Base-by-base conservation (phyloP, 1,140 invertebrate genomes). In the Dreissena polymorpha region DNA sequence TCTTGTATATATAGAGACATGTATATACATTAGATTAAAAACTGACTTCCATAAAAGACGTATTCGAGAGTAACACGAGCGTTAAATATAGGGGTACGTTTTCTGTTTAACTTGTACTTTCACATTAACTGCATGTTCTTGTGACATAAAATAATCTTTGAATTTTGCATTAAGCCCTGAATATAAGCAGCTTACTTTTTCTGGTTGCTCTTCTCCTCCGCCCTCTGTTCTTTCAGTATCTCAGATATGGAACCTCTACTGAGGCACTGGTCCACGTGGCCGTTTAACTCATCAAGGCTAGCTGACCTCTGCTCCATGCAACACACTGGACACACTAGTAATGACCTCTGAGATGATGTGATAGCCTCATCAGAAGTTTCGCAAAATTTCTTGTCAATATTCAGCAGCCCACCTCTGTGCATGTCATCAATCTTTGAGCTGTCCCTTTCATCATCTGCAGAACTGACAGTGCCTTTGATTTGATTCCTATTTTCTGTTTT, bases 261-360 rank as follows among this genome's bases (percentile, higher is more conserved):
- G 6, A 92, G 87, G 77, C 91, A 92, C 10, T 77, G 55, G 69
- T 92, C 91, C 57, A 92, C 86, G 78, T 92, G 91, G 23, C 67
- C 14, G 79, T 92, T 92, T 21, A 92, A 88, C 25, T 84, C 77
- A 13, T 83, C 78, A 18, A 92, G 69, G 50, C 73, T 77, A 49
- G 79, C 85, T 67, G 75, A 73, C 12, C 74, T 79, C 70, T 87
- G 87, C 67, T 85, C 79, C 14, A 82, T 67, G 27, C 86, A 69
- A 84, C 91, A 92, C 21, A 92, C 71, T 53, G 91, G 91, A 86
- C 91, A 92, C 1, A 84, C 71, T 53, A 83, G 76, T 27, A 86
- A 80, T 3, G 77, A 67, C 39, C 39, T 39, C 39, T 39, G 39
- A 39, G 39, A 39, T 5, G 39, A 39, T 39, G 39, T 39, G 2